Conservation (phyloP, 2,797 vertebrate genomes). For the Gymnothorax reevesii region DNA sequence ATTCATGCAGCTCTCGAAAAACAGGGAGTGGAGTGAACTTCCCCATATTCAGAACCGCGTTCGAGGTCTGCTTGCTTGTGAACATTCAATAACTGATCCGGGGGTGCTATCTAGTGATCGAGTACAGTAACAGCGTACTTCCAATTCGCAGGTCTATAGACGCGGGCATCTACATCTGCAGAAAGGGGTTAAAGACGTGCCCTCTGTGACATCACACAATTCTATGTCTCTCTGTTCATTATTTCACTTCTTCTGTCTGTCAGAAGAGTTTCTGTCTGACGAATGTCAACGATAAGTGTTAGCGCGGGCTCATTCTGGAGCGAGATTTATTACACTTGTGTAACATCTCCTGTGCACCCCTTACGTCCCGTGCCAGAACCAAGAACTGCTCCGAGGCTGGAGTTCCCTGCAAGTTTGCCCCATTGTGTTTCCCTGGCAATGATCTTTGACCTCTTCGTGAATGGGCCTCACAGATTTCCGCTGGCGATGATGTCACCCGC, state of each 20-base stretch:
- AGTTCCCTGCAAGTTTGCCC: neutral
- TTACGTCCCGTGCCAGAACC: neutral
- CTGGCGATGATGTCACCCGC: neutral
- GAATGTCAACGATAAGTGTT: neutral
- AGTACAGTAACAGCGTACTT: no score
- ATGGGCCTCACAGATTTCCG: constrained; percentile 5
- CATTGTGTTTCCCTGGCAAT: neutral
- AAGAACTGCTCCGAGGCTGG: neutral
- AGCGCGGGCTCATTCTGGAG: neutral
- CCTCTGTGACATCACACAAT: no score
- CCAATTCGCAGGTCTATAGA: no score
- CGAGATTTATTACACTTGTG: neutral
- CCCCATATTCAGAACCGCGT: no score
- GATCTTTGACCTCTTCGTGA: neutral
- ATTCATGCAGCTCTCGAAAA: no score
- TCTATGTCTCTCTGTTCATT: no score
- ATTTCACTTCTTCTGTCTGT: neutral
- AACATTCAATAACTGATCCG: no score
- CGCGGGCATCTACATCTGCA: no score
- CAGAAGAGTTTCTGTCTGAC: neutral
- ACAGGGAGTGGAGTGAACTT: no score
- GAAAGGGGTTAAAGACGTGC: neutral
- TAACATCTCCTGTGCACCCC: neutral
- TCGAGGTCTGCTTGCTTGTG: no score
- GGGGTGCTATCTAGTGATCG: no score